These are phyloP conservation scores for Nothocercus julius DNA, from an alignment of 2,113 vertebrate species.

Conservation along the genomic window DNA sequence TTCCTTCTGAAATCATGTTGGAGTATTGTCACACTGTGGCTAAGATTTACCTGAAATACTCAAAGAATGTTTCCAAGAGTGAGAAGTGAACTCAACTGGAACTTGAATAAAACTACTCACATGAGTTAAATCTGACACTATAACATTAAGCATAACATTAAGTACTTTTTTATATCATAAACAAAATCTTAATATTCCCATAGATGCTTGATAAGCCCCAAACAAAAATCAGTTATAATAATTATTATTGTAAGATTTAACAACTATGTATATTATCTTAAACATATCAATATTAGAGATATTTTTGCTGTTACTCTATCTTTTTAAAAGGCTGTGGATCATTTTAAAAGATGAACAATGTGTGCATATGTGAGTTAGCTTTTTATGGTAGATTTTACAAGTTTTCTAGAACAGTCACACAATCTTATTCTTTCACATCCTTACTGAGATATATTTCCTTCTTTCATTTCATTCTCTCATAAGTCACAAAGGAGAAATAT, in stretches of 20 bases:
- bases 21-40: accelerated
- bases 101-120: not conserved
- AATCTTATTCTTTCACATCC: constrained; percentile 46
- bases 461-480: not conserved
- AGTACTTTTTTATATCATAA: not conserved
- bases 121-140: not conserved
- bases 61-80: not conserved
- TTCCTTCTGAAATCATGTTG: not conserved
- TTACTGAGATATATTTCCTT: constrained; percentile 36
- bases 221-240: not conserved
- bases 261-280: not conserved
- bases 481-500: constrained; percentile 64
- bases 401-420: constrained; percentile 59
- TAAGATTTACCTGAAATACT: not conserved
- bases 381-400: constrained; percentile 54
- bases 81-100: not conserved
- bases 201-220: not conserved
- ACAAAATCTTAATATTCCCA: not conserved
- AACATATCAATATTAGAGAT: constrained; percentile 18
- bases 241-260: not conserved
- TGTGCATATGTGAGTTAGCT: not conserved
- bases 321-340: not conserved
- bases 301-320: not conserved
- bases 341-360: constrained; percentile 18
- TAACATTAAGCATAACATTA: not conserved